Percentiles rank a stretch among this genome's conserved stretches.
phyloP scores from a whole-genome alignment of 2,797 vertebrate genomes.

The Aphelocoma californica region DNA sequence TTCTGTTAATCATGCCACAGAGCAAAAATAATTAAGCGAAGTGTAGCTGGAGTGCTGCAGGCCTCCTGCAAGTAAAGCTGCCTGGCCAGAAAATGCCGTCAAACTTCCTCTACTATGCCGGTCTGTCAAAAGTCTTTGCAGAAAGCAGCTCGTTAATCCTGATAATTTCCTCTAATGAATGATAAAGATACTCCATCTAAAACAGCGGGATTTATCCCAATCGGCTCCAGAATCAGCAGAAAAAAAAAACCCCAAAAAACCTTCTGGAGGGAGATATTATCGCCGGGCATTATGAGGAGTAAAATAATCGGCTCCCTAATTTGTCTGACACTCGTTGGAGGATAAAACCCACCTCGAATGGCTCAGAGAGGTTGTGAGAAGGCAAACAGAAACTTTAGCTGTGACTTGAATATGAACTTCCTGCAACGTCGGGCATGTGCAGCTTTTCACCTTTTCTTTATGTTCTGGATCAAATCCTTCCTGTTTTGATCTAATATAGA shows the following conservation, averaged over 20 bases:
- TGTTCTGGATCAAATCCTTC: slow-evolving; percentile 33
- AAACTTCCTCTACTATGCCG: not conserved
- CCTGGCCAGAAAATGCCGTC: not conserved
- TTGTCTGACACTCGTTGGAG: not conserved
- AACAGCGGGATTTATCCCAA: not conserved
- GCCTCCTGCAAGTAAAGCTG: not conserved
- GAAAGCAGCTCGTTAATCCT: not conserved
- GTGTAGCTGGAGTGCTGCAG: not conserved
- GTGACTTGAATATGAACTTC: slow-evolving; percentile 22
- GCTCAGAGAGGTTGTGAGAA: not conserved
- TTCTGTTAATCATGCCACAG: not conserved
- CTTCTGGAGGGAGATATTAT: not conserved
- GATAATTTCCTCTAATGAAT: not conserved
- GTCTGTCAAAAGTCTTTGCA: not conserved
- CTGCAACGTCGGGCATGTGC: not conserved
- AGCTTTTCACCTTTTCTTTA: slow-evolving; percentile 16
- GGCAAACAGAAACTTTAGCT: not conserved
- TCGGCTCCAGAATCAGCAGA: not conserved
- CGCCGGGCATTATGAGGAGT: accelerated
- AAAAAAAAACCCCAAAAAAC: not conserved
- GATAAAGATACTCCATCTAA: not conserved
- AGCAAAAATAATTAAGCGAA: not conserved
- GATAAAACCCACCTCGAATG: not conserved
- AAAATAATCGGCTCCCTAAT: not conserved
- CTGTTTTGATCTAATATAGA: slow-evolving; percentile 34